Evolutionary conservation across 2,888 invertebrate species (phyloP), one percentile per base, ranked within the genome.

Genomic region (Pharmacophagus antenor): DNA sequence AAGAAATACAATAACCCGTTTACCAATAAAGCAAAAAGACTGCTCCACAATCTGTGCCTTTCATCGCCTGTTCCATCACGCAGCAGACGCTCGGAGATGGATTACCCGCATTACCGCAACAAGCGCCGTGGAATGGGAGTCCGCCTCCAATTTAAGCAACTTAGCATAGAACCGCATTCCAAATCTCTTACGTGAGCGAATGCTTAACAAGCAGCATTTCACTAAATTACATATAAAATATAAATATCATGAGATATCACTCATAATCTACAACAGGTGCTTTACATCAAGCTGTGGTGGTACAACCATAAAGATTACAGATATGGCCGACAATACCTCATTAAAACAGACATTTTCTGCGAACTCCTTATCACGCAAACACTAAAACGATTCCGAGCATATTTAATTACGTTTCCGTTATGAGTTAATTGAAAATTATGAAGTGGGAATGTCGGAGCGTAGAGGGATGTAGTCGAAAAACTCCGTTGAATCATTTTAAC

Each of bases 61-160:
- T 80, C 87, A 85, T 88, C 87, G 82, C 44, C 78, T 79, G 83
- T 82, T 85, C 87, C 84, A 85, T 86, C 88, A 85, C 80, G 80
- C 77, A 72, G 72, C 58, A 68, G 74, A 76, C 75, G 78, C 74
- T 74, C 71, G 74, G 79, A 84, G 88, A 90, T 85, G 82, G 86
- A 88, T 88, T 77, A 82, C 81, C 73, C 76, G 75, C 79, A 85
- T 87, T 87, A 87, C 84, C 80, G 80, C 82, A 77, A 82, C 84
- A 80, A 84, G 79, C 82, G 78, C 79, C 81, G 68, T 64, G 62
- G 67, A 61, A 64, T 65, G 67, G 66, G 75, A 80, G 83, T 85
- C 82, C 84, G 83, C 82, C 79, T 68, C 74, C 82, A 80, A 86
- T 84, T 81, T 74, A 80, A n/a, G 22, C 50, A 48, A 58, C 37